These are phyloP conservation scores for Neotoma lepida DNA, from an alignment of 2,113 vertebrate species.

Conservation along the genomic window DNA sequence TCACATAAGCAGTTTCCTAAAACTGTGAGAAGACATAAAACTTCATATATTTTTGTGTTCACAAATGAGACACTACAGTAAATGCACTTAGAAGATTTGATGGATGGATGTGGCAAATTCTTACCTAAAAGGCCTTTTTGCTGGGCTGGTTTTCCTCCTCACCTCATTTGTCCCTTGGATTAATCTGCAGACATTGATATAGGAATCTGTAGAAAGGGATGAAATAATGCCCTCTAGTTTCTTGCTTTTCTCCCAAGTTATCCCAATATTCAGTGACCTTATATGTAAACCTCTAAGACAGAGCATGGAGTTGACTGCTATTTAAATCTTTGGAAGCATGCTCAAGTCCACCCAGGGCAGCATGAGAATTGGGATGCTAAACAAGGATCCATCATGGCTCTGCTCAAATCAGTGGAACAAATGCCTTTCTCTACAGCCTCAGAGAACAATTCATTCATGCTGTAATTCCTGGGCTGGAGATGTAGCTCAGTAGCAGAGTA, in stretches of 20 bases:
- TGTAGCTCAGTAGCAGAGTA: background rate
- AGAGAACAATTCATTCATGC: background rate
- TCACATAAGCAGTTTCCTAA: background rate
- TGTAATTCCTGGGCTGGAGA: background rate
- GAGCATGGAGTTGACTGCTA: background rate
- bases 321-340: background rate
- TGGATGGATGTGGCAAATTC: background rate
- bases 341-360: background rate
- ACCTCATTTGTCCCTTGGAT: background rate
- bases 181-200: slow-evolving; percentile 1
- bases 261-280: background rate
- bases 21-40: background rate
- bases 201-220: background rate
- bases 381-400: background rate
- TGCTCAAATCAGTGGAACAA: slow-evolving; percentile 3
- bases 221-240: background rate
- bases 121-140: background rate
- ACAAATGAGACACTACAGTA: slow-evolving; percentile 2
- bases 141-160: background rate
- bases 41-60: background rate
- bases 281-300: background rate
- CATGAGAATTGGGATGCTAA: background rate
- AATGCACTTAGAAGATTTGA: background rate
- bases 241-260: background rate
- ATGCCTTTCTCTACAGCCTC: background rate